A percentile compares a stretch with the other conserved stretches of the same genome.
Evolutionary conservation across 2,113 vertebrate species (phyloP).

Genomic region (Calyptommatus sinebrachiatus): DNA sequence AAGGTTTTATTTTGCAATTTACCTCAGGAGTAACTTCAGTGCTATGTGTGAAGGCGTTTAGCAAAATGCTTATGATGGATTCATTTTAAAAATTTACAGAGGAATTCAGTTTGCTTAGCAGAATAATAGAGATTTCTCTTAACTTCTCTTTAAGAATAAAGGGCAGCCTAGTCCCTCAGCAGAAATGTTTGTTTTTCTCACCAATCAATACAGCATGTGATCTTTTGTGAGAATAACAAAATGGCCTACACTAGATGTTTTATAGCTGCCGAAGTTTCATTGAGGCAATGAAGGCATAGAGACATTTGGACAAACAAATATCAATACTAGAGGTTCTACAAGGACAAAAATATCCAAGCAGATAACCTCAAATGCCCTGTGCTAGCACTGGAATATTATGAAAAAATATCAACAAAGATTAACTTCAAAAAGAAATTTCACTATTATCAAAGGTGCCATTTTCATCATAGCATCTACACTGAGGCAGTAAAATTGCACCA

Average conservation of each 20-base stretch:
- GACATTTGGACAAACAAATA: background rate
- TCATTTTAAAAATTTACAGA: no score
- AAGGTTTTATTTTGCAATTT: no score
- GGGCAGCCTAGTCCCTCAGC: background rate
- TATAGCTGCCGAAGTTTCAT: background rate
- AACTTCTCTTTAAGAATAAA: background rate
- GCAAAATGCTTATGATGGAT: no score
- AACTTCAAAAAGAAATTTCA: no score
- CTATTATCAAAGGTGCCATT: no score
- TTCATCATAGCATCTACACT: no score
- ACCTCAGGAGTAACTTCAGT: no score
- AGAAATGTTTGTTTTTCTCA: background rate
- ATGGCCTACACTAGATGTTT: background rate
- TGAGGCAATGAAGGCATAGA: background rate
- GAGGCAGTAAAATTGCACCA: background rate
- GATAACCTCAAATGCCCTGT: background rate
- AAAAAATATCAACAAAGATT: constrained; percentile 4
- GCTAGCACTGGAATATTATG: background rate
- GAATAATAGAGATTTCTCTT: background rate
- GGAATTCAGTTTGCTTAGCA: no score
- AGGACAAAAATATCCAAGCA: background rate
- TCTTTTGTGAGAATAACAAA: background rate
- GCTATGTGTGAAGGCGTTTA: no score
- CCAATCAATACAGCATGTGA: background rate
- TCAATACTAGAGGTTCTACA: background rate